Conservation (phyloP, 2,797 vertebrate genomes). For the Gymnothorax reevesii region DNA sequence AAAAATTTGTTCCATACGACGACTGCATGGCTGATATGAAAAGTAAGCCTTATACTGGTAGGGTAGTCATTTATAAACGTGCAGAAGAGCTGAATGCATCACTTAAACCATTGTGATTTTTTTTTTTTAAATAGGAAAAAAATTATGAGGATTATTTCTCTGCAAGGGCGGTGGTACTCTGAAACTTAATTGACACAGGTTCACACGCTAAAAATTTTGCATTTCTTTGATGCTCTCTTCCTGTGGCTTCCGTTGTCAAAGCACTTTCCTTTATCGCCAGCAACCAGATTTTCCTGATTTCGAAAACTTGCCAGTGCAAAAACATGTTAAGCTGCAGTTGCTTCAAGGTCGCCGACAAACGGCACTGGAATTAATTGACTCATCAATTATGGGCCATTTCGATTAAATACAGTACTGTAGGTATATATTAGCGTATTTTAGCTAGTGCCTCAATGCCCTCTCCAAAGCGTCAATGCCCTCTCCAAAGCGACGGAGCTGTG, state of each 20-base stretch:
- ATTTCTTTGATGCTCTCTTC: conserved; percentile 43
- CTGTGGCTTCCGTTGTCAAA: conserved; percentile 37
- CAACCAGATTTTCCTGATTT: conserved; percentile 45
- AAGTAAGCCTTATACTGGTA: conserved; percentile 4
- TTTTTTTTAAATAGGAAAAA: background rate
- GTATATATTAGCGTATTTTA: background rate
- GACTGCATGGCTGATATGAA: background rate
- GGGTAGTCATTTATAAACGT: background rate
- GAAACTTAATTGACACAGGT: background rate
- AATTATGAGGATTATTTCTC: background rate
- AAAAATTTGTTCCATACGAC: background rate
- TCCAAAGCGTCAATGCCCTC: background rate
- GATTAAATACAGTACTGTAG: conserved; percentile 5
- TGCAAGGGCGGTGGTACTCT: background rate
- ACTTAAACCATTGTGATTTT: background rate
- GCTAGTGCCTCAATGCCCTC: background rate
- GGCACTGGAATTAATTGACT: conserved; percentile 13
- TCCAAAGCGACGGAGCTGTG: background rate
- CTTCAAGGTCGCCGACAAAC: conserved; percentile 2
- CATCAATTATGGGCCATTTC: conserved; percentile 2
- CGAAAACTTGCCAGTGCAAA: conserved; percentile 29
- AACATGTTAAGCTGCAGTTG: background rate
- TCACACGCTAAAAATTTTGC: conserved; percentile 50
- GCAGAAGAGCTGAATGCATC: background rate
- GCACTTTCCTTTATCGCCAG: conserved; percentile 25